Evolutionary conservation across 2,797 vertebrate species (phyloP).

Genomic region (Ispidina picta): DNA sequence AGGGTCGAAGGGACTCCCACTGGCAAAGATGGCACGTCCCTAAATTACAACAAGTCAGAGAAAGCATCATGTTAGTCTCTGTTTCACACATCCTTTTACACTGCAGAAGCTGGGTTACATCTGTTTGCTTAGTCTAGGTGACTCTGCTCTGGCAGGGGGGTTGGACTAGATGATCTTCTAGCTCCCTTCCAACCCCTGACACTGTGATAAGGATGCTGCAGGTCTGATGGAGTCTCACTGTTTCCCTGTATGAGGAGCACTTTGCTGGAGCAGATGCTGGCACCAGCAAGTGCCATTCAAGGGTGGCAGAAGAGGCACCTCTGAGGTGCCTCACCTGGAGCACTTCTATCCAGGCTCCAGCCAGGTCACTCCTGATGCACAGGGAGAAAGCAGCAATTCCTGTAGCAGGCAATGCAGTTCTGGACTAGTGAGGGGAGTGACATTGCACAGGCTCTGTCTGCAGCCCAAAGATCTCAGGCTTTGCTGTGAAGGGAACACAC

Average conservation of each 20-base stretch:
- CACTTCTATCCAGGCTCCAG: not conserved
- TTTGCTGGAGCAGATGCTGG: not conserved
- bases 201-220: not conserved
- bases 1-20: constrained; percentile 93
- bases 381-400: not conserved
- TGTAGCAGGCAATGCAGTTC: too few species aligned
- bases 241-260: not conserved
- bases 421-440: not conserved
- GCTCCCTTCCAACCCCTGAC: too few species aligned
- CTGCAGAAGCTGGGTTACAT: not conserved
- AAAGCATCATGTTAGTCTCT: not conserved
- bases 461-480: not conserved
- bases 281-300: not conserved
- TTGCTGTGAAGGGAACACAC: not conserved
- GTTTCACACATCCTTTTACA: not conserved
- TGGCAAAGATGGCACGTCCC: constrained; percentile 95
- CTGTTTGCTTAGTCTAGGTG: not conserved
- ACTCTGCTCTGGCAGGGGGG: too few species aligned
- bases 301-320: not conserved
- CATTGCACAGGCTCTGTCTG: accelerated
- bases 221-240: not conserved
- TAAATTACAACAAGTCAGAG: constrained; percentile 57
- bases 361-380: not conserved
- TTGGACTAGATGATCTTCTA: too few species aligned
- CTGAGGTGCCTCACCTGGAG: not conserved